Evolutionary conservation across 1,140 invertebrate species (phyloP), one percentile per base, ranked within the genome.

Genomic region (Vanessa atalanta): DNA sequence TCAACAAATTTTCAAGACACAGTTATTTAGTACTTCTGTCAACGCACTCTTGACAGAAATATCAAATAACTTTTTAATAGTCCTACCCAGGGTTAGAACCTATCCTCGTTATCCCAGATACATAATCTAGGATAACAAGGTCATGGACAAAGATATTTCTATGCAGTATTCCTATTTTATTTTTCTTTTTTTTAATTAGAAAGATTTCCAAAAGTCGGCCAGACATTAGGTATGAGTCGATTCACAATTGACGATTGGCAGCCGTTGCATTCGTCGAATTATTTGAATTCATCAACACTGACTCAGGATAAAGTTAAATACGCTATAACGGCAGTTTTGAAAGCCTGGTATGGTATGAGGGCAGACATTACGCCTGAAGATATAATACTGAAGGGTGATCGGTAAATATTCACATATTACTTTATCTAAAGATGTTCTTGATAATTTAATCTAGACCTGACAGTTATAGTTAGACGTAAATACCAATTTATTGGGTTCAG

Each of bases 181-280:
- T 55, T 16, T 16, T 57, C 5, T 13, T 61, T 57, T 79, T 23
- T 73, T 55, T 67, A 50, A 23, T n/a, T 55, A 83, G 81, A 74
- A 61, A 79, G 51, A 16, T 83, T 81, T 57, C 72, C 77, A 1
- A 70, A 76, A 26, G 76, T 74, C 12, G 81, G 78, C 3, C 77
- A 78, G 65, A 60, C 65, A 0, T 16, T 75, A 14, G 73, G 73
- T 16, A 75, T 75, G 60, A 75, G 43, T 26, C 70, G 77, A 0
- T 75, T 72, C n/a, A 69, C 73, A 7, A 13, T 75, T 48, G 16
- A 72, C 12, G 63, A 55, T 16, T 78, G 77, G 77, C 50, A 31
- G 23, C 73, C 73, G 1, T 55, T 75, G 12, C 57, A 65, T 37
- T 48, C 57, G 2, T 31, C 31, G 14, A 51, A 72, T 5, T 65